Evolutionary conservation across 2,888 invertebrate species (phyloP).

Genomic region (Agrotis ipsilon): DNA sequence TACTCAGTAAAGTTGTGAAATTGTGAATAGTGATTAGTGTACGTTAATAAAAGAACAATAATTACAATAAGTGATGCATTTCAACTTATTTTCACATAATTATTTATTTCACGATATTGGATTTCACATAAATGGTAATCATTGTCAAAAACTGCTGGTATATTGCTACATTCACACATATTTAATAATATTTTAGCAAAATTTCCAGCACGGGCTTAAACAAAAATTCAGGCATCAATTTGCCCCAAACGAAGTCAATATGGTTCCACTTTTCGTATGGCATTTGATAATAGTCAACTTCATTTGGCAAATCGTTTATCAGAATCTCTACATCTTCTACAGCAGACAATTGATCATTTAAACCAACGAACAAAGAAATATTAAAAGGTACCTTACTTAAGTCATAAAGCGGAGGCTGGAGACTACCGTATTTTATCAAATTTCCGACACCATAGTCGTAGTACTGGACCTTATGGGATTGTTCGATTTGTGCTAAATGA

Average conservation of each 20-base stretch:
- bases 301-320: neutral
- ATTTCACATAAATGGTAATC: too few species aligned
- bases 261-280: conserved; percentile 19
- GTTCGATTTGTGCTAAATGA: conserved; percentile 21
- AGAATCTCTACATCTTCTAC: conserved; percentile 13
- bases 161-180: too few species aligned
- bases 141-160: too few species aligned
- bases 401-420: conserved; percentile 9
- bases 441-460: conserved; percentile 26
- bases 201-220: neutral
- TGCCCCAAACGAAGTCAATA: conserved; percentile 29
- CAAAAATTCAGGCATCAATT: neutral
- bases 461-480: neutral
- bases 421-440: conserved; percentile 1
- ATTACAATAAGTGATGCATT: too few species aligned
- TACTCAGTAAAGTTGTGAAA: too few species aligned
- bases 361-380: conserved; percentile 20
- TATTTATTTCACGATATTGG: too few species aligned
- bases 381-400: conserved; percentile 23
- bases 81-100: too few species aligned
- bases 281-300: conserved; percentile 6
- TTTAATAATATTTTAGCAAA: neutral
- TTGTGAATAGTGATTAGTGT: too few species aligned
- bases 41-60: too few species aligned
- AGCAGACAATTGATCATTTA: conserved; percentile 19